A percentile compares a stretch with the other conserved stretches of the same genome.
phyloP scores from a whole-genome alignment of 2,797 vertebrate species.

The Helostoma temminkii region DNA sequence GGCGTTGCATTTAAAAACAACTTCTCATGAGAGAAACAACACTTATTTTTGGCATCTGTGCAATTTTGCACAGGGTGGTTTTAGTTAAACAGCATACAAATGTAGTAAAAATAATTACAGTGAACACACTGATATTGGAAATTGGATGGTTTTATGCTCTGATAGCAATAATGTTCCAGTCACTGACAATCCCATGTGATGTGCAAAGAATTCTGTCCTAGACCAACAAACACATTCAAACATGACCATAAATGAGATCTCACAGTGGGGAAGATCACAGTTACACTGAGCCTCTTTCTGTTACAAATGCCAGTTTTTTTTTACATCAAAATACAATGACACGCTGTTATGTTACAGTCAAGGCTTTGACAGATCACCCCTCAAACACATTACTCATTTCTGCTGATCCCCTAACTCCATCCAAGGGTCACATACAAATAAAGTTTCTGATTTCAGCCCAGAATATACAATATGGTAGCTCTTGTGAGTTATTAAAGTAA shows the following conservation, averaged over 20 bases:
- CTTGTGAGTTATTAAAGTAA: constrained; percentile 28
- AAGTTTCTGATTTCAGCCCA: constrained; percentile 40
- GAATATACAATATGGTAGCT: constrained; percentile 28
- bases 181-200: constrained; percentile 4
- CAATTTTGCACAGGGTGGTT: constrained; percentile 6
- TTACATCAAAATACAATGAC: constrained; percentile 6
- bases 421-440: constrained; percentile 19
- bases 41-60: constrained; percentile 19
- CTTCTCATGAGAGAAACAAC: constrained; percentile 22
- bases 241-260: constrained; percentile 23
- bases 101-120: constrained; percentile 17
- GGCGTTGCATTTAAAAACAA: not conserved
- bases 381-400: constrained; percentile 9
- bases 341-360: not conserved
- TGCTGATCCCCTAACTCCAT: not conserved
- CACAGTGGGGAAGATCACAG: constrained; percentile 20
- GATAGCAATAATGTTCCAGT: constrained; percentile 15
- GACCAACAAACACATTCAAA: constrained; percentile 28
- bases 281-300: constrained; percentile 12
- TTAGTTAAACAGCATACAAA: constrained; percentile 1
- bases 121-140: constrained; percentile 6
- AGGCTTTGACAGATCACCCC: constrained; percentile 16
- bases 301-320: constrained; percentile 46
- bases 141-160: not conserved
- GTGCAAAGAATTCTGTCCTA: constrained; percentile 28